These are phyloP conservation scores for Panthera uncia DNA, from an alignment of 2,113 vertebrate species.

Conservation along the genomic window DNA sequence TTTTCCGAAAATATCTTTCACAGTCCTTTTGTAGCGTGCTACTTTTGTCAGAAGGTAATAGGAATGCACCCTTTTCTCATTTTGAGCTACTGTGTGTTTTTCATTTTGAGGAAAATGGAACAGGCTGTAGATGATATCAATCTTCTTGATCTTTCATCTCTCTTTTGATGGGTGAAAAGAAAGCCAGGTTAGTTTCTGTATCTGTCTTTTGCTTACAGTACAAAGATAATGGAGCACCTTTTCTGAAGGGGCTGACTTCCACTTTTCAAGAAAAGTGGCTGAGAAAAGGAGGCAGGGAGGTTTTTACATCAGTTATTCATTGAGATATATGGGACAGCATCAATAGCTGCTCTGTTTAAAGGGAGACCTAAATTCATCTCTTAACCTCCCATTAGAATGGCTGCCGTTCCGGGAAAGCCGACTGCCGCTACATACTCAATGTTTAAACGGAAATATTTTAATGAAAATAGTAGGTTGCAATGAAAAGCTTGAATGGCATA, in stretches of 20 bases:
- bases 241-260: conserved; percentile 34
- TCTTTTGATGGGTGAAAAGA: conserved; percentile 27
- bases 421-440: background rate
- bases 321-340: background rate
- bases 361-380: background rate
- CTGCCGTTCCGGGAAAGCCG: background rate
- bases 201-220: conserved; percentile 52
- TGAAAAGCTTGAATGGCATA: background rate
- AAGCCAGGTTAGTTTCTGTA: background rate
- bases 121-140: background rate
- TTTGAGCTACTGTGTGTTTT: conserved; percentile 44
- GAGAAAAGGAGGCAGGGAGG: conserved; percentile 17
- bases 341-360: background rate
- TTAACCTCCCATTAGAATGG: background rate
- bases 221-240: conserved; percentile 54
- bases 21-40: background rate
- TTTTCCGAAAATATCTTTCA: conserved; percentile 18
- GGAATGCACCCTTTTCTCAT: conserved; percentile 35
- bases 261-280: conserved; percentile 63
- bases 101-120: conserved; percentile 44
- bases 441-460: conserved; percentile 14
- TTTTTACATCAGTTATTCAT: background rate
- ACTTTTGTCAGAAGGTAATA: conserved; percentile 1
- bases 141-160: conserved; percentile 36
- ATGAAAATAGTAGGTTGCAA: background rate